Evolutionary conservation across 2,888 invertebrate genomes (phyloP), one percentile per base, ranked within the genome.

Genomic region (Byasa hedistus): DNA sequence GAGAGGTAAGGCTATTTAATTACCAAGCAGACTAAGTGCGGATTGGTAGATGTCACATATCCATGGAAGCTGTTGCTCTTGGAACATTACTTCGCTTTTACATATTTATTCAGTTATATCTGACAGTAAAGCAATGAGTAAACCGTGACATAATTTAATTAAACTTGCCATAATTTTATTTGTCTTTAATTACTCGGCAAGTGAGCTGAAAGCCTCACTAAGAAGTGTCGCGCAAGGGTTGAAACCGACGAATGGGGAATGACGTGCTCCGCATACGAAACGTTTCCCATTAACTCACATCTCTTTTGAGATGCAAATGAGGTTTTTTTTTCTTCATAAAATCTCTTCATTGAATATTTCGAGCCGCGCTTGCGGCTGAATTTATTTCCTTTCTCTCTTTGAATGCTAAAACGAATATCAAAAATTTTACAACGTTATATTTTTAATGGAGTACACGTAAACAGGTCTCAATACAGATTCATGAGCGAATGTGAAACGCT

Each of bases 291-390:
- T 89, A 89, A 86, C 85, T 87, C 83, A 76, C 87, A 77, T 81
- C 77, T 86, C 89, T 87, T 87, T 91, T 91, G 90, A 91, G 78
- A 91, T 91, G 91, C 85, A 91, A 91, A 91, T 91, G 76, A 81
- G 78, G 79, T 79, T 85, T 86, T 39, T 39, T 88, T 84, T 83
- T 82, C 82, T 83, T 78, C 83, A 83, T 84, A 87, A 80, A 89
- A 87, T 83, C 84, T 86, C 85, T 83, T 85, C 87, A 88, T 88
- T 89, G 88, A 86, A 88, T 89, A 87, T 89, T 87, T 87, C 79
- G 82, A 84, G 83, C 79, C 76, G 83, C 79, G 80, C 78, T 83
- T 79, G 82, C 77, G 83, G 81, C 78, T 80, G 83, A 86, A 84
- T 88, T 87, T 86, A 84, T 88, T 86, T 82, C 79, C 76, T 75